Base-by-base conservation (phyloP, 2,888 invertebrate genomes). In the Cinara cedri region DNA sequence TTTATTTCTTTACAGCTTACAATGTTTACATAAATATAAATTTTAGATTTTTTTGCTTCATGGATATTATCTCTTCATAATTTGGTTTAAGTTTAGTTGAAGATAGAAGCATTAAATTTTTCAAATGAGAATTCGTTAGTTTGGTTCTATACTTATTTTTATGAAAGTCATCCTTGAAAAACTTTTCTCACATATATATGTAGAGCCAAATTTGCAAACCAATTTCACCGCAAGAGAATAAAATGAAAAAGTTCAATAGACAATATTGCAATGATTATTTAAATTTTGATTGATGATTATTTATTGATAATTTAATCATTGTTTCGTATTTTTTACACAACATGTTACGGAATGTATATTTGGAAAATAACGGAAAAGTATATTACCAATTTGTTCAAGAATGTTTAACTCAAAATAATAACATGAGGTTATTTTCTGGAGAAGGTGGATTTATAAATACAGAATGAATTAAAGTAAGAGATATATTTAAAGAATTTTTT, bases 1-100 rank as follows among this genome's bases (percentile, higher is more conserved):
- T n/a, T n/a, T n/a, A n/a, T n/a, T n/a, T n/a, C n/a, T n/a, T n/a
- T n/a, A n/a, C n/a, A n/a, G n/a, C n/a, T n/a, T n/a, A n/a, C n/a
- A n/a, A n/a, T n/a, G 51, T 51, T 51, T 51, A 68, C 51, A 51
- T 68, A 51, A 68, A 68, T 68, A 51, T 68, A 68, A 68, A 68
- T 68, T 68, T 68, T 68, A 68, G 68, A 68, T 68, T 68, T 68
- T 49, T 72, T 72, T 57, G 44, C 46, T 72, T 72, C 0, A 54
- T 70, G 70, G 71, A 71, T 71, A 71, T 71, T 71, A 72, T 72
- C 60, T 72, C 72, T 62, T 72, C 72, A 19, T 72, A 72, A 72
- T 72, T 72, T 72, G 60, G 62, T 72, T 72, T 24, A 62, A 72
- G 72, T 62, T 72, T 72, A 72, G 72, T 72, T 72, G 62, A 72